Base-by-base conservation (phyloP, 1,140 invertebrate species). In the Diachasmimorpha longicaudata region DNA sequence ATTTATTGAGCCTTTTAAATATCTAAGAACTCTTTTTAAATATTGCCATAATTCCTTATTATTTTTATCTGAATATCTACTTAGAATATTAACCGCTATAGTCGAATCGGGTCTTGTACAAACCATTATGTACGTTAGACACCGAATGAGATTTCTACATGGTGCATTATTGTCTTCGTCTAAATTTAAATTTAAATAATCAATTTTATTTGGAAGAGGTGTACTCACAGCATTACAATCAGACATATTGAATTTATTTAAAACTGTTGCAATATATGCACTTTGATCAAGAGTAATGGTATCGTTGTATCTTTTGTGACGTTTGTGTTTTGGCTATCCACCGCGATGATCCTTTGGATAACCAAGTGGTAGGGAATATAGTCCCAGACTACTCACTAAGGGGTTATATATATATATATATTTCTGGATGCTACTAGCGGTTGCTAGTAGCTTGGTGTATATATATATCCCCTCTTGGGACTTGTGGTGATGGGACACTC, bases 1-100 rank as follows among this genome's bases (percentile, higher is more conserved):
- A 67, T 83, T 31, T 58, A 81, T 67, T 42, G 82, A 80, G 23
- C 83, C 83, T 78, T 83, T 83, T 14, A 83, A 72, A 78, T 85
- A 83, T 73, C 79, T 81, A 31, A 82, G 52, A 31, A 82, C 74
- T 70, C 76, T 42, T 81, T 84, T 83, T 55, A 84, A 73, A 44
- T 74, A 80, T 79, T 82, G 37, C 81, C 79, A 81, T 75, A 83
- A 71, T 76, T 82, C 77, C 44, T 23, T 48, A 72, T 77, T 72
- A 68, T 77, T 77, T 77, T 77, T 72, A 42, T 68, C 55, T n/a
- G n/a, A 16, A 72, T 77, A 77, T 77, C 70, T 77, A 58, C 75
- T 77, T 23, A 72, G 19, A 13, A 72, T 67, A 52, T 72, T 72
- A 31, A 77, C 44, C 0, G 75, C 36, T 72, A 46, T 39, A 52